phyloP scores from a whole-genome alignment of 2,888 invertebrate genomes.

The Amiota communis region DNA sequence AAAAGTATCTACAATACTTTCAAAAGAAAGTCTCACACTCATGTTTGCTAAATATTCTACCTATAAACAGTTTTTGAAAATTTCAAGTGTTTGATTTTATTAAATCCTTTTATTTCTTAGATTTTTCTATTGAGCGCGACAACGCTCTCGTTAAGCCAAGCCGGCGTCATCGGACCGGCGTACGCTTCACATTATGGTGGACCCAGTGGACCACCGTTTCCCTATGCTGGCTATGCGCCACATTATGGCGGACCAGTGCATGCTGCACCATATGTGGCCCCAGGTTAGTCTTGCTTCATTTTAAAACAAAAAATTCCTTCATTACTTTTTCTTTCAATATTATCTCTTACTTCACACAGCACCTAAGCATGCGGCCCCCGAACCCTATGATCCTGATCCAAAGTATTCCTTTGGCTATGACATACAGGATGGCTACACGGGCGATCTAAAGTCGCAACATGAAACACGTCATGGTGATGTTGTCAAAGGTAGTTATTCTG shows the following conservation, averaged over 20 bases:
- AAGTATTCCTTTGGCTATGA: conserved; percentile 75
- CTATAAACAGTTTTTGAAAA: too few species aligned
- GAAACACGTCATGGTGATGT: conserved; percentile 79
- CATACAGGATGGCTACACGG: conserved; percentile 74
- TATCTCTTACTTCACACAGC: conserved; percentile 34
- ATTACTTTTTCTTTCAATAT: background rate
- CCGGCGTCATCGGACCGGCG: conserved; percentile 63
- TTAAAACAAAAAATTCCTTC: background rate
- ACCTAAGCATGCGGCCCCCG: conserved; percentile 64
- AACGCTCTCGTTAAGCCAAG: conserved; percentile 58
- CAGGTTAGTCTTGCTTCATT: conserved; percentile 28
- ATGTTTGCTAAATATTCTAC: too few species aligned
- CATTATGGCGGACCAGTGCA: conserved; percentile 49
- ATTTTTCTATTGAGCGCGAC: conserved; percentile 59
- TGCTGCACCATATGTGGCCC: conserved; percentile 56
- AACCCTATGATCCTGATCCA: conserved; percentile 71
- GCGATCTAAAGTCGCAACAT: conserved; percentile 76
- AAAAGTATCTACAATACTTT: too few species aligned
- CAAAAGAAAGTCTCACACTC: too few species aligned
- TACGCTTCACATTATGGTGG: conserved; percentile 60
- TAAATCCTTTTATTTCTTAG: conserved; percentile 40
- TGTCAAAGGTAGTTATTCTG: conserved; percentile 76
- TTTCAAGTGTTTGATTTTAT: too few species aligned
- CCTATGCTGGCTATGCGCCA: conserved; percentile 60
- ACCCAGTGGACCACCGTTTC: conserved; percentile 54